Conservation (phyloP, 1,140 invertebrate species). For the Brachionus plicatilis region DNA sequence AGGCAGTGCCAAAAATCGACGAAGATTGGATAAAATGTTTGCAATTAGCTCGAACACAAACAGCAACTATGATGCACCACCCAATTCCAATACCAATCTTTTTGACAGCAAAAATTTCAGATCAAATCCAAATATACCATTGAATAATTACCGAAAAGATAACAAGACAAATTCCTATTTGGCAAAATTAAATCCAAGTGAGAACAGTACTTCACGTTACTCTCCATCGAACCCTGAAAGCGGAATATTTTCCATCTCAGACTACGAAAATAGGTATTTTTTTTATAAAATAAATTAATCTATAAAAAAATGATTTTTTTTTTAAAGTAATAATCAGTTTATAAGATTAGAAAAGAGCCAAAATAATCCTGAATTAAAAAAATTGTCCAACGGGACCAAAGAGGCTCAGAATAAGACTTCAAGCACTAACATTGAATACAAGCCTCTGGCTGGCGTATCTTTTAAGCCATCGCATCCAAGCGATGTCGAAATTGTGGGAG, state of each 20-base stretch:
- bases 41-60: background rate
- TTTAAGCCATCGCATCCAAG: conserved; percentile 11
- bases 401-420: background rate
- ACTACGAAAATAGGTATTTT: conserved; percentile 9
- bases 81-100: background rate
- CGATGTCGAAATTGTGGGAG: conserved; percentile 20
- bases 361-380: background rate
- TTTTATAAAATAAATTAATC: background rate
- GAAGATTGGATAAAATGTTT: conserved; percentile 32
- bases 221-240: conserved; percentile 38
- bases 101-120: conserved; percentile 8
- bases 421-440: background rate
- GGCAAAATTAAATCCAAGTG: conserved; percentile 6
- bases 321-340: conserved; percentile 9
- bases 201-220: conserved; percentile 18
- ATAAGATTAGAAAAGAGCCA: background rate
- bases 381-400: background rate
- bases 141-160: background rate
- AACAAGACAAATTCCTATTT: conserved; percentile 5
- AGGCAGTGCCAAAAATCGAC: conserved; percentile 14
- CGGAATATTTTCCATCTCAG: conserved; percentile 37
- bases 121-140: background rate
- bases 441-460: background rate
- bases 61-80: background rate
- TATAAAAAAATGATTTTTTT: background rate